These are phyloP conservation scores for Lepilemur septentrionalis DNA, from an alignment of 2,797 vertebrate genomes.

Conservation along the genomic window DNA sequence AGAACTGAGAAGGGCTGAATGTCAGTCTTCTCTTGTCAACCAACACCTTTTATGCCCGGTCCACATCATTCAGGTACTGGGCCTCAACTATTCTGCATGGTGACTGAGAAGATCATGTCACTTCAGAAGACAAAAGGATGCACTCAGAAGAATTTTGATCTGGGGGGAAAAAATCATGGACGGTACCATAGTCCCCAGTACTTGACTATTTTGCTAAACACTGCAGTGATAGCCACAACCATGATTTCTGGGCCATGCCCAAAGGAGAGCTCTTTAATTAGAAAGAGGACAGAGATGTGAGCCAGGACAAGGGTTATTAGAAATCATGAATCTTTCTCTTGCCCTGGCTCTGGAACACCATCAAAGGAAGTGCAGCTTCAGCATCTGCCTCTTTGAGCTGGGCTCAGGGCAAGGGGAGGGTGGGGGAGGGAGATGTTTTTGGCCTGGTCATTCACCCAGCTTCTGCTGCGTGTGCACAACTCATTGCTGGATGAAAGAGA, in stretches of 20 bases:
- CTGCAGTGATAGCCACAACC: not conserved
- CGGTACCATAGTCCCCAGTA: not conserved
- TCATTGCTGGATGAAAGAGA: not conserved
- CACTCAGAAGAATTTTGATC: not conserved
- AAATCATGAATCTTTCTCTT: conserved; percentile 59
- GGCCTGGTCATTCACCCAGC: conserved; percentile 40
- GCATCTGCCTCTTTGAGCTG: conserved; percentile 51
- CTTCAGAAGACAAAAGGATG: not conserved
- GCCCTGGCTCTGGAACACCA: conserved; percentile 25
- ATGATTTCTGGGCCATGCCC: conserved; percentile 34
- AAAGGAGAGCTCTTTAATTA: conserved; percentile 46
- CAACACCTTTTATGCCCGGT: not conserved
- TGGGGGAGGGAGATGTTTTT: not conserved
- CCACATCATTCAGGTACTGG: not conserved
- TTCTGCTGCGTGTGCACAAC: conserved; percentile 54
- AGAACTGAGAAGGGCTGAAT: not conserved
- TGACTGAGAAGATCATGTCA: not conserved
- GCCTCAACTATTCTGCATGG: not conserved
- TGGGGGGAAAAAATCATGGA: not conserved
- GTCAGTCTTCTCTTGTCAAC: not conserved
- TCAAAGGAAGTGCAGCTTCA: conserved; percentile 65
- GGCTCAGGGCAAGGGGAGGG: not conserved
- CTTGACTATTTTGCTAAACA: conserved; percentile 39
- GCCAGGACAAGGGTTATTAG: conserved; percentile 31
- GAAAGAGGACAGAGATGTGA: not conserved